Evolutionary conservation across 2,888 invertebrate genomes (phyloP), one percentile per base, ranked within the genome.

Genomic region (Cosmopolites sordidus): DNA sequence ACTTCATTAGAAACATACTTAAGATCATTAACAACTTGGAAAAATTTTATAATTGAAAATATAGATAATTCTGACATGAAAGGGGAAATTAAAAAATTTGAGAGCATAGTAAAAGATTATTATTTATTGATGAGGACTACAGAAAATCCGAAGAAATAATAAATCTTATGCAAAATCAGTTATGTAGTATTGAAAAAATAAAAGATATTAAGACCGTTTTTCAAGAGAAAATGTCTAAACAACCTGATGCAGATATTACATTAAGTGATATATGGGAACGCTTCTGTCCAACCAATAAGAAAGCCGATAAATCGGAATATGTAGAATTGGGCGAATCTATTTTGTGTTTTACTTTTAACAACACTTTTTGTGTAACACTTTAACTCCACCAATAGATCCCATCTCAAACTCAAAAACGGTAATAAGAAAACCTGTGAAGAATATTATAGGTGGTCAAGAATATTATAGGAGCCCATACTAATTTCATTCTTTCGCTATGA

Each of bases 321-420:
- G 64, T 65, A 27, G 61, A 60, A 54, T 44, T 65, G 11, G n/a
- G n/a, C 40, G 67, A 68, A 41, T 68, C 68, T n/a, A 18, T 69
- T 41, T 46, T 64, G 16, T 66, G 63, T 53, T 61, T 66, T 6
- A 64, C 60, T 51, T 62, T n/a, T n/a, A n/a, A n/a, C n/a, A n/a
- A n/a, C n/a, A n/a, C n/a, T n/a, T n/a, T n/a, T n/a, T n/a, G n/a
- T n/a, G n/a, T n/a, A n/a, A n/a, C n/a, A n/a, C 61, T 9, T 69
- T 69, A 47, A 57, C 62, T 15, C 64, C 66, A n/a, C 70, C 69
- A 1, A 47, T 69, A 2, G 70, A 70, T 58, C 70, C n/a, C n/a
- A n/a, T n/a, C n/a, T n/a, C 70, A 1, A 66, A 69, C 22, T 65
- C 64, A 15, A 69, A 69, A 61, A 54, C 22, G 1, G 52, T 64